Percentiles rank a stretch among this genome's conserved stretches.
phyloP scores from a whole-genome alignment of 2,797 vertebrate genomes.

The Neopelma chrysocephalum region DNA sequence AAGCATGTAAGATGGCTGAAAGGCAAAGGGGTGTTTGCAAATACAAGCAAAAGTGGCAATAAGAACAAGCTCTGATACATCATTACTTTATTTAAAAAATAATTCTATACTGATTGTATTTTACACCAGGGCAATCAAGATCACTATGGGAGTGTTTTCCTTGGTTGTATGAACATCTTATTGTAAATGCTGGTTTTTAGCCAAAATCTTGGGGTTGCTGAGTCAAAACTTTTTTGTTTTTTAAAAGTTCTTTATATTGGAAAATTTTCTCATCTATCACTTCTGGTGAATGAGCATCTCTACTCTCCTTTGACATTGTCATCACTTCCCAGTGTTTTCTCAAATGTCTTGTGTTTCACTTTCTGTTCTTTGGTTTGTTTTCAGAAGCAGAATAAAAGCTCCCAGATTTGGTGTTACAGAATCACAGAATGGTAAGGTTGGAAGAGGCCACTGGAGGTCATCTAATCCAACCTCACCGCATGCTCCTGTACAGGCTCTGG shows the following conservation, averaged over 20 bases:
- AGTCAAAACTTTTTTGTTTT: slow-evolving; percentile 23
- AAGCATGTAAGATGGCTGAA: background rate
- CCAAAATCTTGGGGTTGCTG: background rate
- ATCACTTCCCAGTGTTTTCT: background rate
- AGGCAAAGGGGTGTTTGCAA: background rate
- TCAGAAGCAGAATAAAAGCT: background rate
- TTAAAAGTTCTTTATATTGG: slow-evolving; percentile 45
- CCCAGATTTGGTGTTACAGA: background rate
- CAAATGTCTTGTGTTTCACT: background rate
- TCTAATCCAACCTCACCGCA: background rate
- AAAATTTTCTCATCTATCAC: slow-evolving; percentile 37
- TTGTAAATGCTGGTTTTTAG: slow-evolving; percentile 59
- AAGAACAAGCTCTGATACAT: background rate
- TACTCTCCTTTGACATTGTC: background rate
- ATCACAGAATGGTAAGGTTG: background rate
- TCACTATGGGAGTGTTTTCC: slow-evolving; percentile 23
- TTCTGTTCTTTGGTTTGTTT: background rate
- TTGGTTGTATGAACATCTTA: slow-evolving; percentile 25
- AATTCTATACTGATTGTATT: slow-evolving; percentile 12
- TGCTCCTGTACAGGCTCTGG: background rate
- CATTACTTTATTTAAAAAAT: slow-evolving; percentile 13
- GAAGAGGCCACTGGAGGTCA: background rate
- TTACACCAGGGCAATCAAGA: slow-evolving; percentile 41
- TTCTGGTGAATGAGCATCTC: background rate
- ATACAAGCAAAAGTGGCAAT: background rate